These are phyloP conservation scores for Tenodera sinensis DNA, from an alignment of 2,888 invertebrate species.

Conservation along the genomic window DNA sequence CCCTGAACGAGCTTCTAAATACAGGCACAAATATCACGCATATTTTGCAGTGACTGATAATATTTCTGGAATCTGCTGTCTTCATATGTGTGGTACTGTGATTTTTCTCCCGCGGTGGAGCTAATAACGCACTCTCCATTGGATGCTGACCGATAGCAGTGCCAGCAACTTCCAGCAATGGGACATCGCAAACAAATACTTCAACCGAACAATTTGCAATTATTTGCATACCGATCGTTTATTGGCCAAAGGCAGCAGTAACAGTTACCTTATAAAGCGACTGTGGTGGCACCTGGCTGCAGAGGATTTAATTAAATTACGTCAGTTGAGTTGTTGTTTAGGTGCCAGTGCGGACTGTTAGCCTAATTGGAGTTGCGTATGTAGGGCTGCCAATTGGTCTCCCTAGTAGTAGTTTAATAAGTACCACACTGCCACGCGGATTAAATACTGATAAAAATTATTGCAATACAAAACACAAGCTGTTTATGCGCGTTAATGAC, in stretches of 20 bases:
- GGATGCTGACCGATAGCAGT: background rate
- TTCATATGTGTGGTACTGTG: background rate
- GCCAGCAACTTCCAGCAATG: background rate
- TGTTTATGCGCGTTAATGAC: too few relatives aligned
- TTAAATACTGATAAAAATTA: background rate
- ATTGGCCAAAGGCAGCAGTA: background rate
- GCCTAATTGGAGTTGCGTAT: background rate
- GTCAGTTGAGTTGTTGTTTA: background rate
- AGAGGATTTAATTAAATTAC: background rate
- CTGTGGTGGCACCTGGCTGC: background rate
- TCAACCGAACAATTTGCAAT: background rate
- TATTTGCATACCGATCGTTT: background rate
- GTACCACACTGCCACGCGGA: background rate
- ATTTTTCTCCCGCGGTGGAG: background rate
- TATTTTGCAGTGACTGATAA: too few relatives aligned
- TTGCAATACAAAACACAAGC: too few relatives aligned
- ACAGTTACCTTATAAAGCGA: background rate
- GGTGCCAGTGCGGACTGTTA: background rate
- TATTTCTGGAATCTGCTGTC: too few relatives aligned
- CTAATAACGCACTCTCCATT: background rate
- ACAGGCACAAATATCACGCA: too few relatives aligned
- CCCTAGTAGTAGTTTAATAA: background rate
- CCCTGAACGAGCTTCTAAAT: too few relatives aligned
- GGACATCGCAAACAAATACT: background rate
- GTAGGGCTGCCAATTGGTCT: background rate